Conservation (phyloP, 2,888 invertebrate species). For the Panzeria rudis region DNA sequence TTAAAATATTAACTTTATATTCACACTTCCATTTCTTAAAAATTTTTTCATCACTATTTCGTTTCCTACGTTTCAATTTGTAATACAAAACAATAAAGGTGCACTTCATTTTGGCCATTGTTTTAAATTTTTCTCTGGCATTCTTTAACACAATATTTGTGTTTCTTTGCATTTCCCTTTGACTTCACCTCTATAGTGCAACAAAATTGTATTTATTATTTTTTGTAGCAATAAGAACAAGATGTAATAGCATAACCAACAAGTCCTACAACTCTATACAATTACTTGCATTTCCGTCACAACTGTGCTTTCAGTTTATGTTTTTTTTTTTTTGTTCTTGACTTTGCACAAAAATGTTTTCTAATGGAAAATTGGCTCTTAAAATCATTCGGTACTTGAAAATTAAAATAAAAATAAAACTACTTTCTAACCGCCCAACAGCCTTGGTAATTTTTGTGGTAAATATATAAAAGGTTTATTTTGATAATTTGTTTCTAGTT, state of each 20-base stretch:
- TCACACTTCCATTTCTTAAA: neutral
- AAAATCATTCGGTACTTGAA: constrained; percentile 65
- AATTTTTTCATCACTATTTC: neutral
- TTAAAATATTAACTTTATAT: too few relatives aligned
- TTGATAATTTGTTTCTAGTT: too few relatives aligned
- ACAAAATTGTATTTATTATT: constrained; percentile 1
- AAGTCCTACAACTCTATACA: neutral
- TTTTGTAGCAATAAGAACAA: constrained; percentile 3
- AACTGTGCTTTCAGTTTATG: neutral
- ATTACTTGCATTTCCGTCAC: constrained; percentile 34
- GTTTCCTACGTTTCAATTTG: too few relatives aligned
- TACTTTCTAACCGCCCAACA: too few relatives aligned
- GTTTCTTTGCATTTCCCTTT: neutral
- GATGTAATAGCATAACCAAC: neutral
- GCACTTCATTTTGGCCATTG: neutral
- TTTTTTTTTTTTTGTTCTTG: constrained; percentile 20
- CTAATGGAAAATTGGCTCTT: constrained; percentile 64
- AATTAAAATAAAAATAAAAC: too few relatives aligned
- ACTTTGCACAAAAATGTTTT: constrained; percentile 47
- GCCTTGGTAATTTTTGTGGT: too few relatives aligned
- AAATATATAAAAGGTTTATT: too few relatives aligned
- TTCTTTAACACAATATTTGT: neutral
- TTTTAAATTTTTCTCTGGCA: neutral
- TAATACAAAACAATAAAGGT: too few relatives aligned
- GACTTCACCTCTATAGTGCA: neutral